A percentile compares a stretch with the other conserved stretches of the same genome.
phyloP scores from a whole-genome alignment of 1,140 invertebrate genomes.

The Dinoponera quadriceps region DNA sequence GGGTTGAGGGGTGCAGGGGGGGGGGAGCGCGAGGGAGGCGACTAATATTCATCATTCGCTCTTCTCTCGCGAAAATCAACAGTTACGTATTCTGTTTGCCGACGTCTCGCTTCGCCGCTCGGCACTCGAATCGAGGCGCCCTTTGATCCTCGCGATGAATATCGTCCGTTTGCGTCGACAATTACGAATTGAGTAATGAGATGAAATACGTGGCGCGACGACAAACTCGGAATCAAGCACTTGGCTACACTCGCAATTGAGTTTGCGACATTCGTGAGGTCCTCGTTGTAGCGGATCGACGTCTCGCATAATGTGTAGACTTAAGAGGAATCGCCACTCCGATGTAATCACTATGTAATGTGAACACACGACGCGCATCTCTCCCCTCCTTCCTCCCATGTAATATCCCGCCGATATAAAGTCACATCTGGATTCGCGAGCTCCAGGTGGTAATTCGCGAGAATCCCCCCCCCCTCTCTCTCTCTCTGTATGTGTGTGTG shows the following conservation, averaged over 20 bases:
- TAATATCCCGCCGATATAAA: too few relatives aligned
- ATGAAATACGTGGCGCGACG: slow-evolving; percentile 47
- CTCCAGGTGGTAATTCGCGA: too few relatives aligned
- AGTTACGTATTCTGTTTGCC: slow-evolving; percentile 57
- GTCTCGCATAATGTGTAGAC: not conserved
- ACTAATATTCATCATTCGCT: slow-evolving; percentile 58
- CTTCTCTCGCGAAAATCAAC: slow-evolving; percentile 56
- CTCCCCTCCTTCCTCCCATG: too few relatives aligned
- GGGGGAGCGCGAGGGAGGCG: not conserved
- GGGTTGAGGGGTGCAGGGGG: not conserved
- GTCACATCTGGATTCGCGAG: too few relatives aligned
- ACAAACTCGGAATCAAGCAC: slow-evolving; percentile 18
- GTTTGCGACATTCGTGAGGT: not conserved
- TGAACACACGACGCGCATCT: too few relatives aligned
- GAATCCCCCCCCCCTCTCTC: too few relatives aligned
- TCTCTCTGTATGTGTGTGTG: too few relatives aligned
- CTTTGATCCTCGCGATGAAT: slow-evolving; percentile 56
- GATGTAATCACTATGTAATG: too few relatives aligned
- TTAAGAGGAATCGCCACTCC: not conserved
- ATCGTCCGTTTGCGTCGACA: slow-evolving; percentile 57
- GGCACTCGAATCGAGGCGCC: slow-evolving; percentile 29
- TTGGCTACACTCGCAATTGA: slow-evolving; percentile 30
- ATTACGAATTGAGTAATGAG: slow-evolving; percentile 59
- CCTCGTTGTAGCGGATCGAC: not conserved
- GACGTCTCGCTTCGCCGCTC: slow-evolving; percentile 52